Base-by-base conservation (phyloP, 1,140 invertebrate species). In the Drosophila novamexicana region DNA sequence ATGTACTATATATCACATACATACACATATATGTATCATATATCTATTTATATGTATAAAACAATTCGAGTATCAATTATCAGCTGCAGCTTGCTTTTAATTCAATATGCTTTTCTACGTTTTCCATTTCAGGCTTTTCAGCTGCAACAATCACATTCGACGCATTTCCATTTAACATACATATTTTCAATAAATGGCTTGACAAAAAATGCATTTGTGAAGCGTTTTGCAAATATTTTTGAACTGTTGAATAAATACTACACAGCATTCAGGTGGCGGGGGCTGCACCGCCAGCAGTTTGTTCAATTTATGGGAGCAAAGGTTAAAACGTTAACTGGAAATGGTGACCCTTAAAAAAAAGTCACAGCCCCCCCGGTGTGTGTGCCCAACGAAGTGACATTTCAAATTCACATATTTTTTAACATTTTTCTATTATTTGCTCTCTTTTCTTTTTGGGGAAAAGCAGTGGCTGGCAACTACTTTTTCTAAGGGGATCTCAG, bases 191-290 rank as follows among this genome's bases (percentile, higher is more conserved):
- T 66, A 71, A 54, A 62, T 72, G 52, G 7, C 22, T 36, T 8
- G 50, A 36, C 39, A 62, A 75, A 56, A 72, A 79, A 82, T 82
- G 59, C 68, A 82, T 71, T 83, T 70, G 59, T 77, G 74, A 89
- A 89, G 80, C 70, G 67, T 84, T 80, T 88, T 70, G 84, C 77
- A 88, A 89, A 88, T 84, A 88, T 89, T 84, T 89, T 72, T 69
- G 64, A 78, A 75, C 81, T 75, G 72, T 84, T 80, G 67, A 73
- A 84, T 88, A 88, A 88, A 88, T 88, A 88, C 75, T 50, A 59
- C 52, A 64, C 59, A 5, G 22, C 22, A 29, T 29, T 29, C 56
- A 47, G 36, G 7, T 14, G 47, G 12, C 29, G 29, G 9, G 40
- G 10, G 34, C 18, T 42, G n/a, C 40, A 47, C 63, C 49, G 64